phyloP scores from a whole-genome alignment of 2,113 vertebrate species.

The Dolichallabes microphthalmus region DNA sequence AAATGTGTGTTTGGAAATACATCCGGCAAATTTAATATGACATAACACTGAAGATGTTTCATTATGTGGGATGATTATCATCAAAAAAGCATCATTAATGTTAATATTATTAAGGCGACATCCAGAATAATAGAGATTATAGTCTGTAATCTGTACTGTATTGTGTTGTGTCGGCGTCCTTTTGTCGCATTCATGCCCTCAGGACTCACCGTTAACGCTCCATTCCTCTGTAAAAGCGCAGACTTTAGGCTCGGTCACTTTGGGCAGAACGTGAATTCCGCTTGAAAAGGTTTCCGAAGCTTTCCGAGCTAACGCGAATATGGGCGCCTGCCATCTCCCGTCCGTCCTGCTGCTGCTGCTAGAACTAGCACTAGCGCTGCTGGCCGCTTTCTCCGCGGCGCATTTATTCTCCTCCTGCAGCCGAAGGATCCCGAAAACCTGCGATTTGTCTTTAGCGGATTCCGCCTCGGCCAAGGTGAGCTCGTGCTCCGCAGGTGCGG shows the following conservation, averaged over 20 bases:
- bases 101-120: not conserved
- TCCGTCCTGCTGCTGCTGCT: slow-evolving; percentile 51
- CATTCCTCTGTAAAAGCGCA: slow-evolving; percentile 71
- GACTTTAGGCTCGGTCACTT: slow-evolving; percentile 72
- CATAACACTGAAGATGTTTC: not conserved
- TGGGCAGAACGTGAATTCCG: slow-evolving; percentile 77
- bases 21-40: no score
- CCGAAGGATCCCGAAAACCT: slow-evolving; percentile 75
- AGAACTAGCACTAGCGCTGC: slow-evolving; percentile 42
- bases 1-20: not conserved
- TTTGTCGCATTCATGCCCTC: not conserved
- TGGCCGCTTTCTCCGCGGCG: slow-evolving; percentile 59
- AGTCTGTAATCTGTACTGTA: not conserved
- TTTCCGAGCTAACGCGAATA: slow-evolving; percentile 79
- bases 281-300: slow-evolving; percentile 78
- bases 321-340: slow-evolving; percentile 79
- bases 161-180: not conserved
- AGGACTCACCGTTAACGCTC: slow-evolving; percentile 69
- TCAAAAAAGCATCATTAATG: not conserved
- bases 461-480: slow-evolving; percentile 73
- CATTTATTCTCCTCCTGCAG: slow-evolving; percentile 73
- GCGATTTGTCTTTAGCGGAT: slow-evolving; percentile 67
- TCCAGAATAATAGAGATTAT: not conserved
- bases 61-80: not conserved
- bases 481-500: slow-evolving; percentile 76